Base-by-base conservation (phyloP, 2,888 invertebrate genomes). In the Agrochola litura region DNA sequence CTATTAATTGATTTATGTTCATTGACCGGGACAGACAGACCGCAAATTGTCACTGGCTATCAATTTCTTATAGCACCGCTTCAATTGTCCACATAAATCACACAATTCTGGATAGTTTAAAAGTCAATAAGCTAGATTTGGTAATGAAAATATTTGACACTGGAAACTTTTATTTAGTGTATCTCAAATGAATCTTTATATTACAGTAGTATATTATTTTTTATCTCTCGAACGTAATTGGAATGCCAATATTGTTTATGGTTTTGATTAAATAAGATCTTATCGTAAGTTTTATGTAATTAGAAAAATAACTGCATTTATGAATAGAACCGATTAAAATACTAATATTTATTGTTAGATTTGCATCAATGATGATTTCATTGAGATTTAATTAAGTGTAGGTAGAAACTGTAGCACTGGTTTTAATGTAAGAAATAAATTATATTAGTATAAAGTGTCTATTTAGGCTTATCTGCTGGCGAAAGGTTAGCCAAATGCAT, bases 1-100 rank as follows among this genome's bases (percentile, higher is more conserved):
- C 71, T 76, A 72, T 80, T 82, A 88, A 89, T 88, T 88, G 86
- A 90, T 90, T 90, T 82, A 81, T 83, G 81, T 69, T 88, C 76
- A 88, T 89, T 84, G 75, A 41, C 69, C 64, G 66, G 79, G 87
- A 85, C 82, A 77, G 84, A 82, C 64, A 61, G 77, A 64, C 67
- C 75, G 77, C 84, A 73, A 78, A 86, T 77, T 79, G 66, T 52
- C 66, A 58, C 69, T 61, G 63, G 67, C 74, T 70, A 82, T 80
- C 67, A 79, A 88, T 82, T 86, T 60, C 68, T 43, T 63, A 52
- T n/a, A 73, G 46, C 52, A 56, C 14, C 30, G 58, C 67, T 72
- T 77, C 73, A 88, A 86, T 85, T 84, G 86, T 65, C 30, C 46
- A 46, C 58, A 76, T 88, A 86, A 86, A 84, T 88, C 68, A 82